A percentile compares a stretch with the other conserved stretches of the same genome.
These are phyloP conservation scores for Corythornis cristatus DNA, from an alignment of 2,113 vertebrate species.

Conservation along the genomic window DNA sequence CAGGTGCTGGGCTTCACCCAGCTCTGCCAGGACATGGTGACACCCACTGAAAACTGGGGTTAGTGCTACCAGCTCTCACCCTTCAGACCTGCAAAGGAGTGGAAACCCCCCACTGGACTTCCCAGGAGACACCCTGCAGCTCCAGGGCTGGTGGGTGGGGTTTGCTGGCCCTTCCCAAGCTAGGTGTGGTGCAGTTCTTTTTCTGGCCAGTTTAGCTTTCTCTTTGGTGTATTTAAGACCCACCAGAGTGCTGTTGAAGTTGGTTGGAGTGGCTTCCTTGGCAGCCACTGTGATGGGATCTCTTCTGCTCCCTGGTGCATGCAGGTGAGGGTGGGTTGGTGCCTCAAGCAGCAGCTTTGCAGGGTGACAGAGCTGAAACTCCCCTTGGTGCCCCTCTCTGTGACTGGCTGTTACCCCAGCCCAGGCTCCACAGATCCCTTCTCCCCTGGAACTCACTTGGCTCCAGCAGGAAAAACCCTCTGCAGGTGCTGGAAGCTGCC, in stretches of 20 bases:
- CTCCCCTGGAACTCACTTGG: background rate
- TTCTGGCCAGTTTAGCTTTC: background rate
- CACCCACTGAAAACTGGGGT: too few relatives aligned
- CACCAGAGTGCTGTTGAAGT: background rate
- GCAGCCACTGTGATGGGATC: too few relatives aligned
- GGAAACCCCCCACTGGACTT: background rate
- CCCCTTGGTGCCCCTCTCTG: background rate
- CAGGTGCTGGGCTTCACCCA: background rate
- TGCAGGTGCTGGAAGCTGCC: background rate
- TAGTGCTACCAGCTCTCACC: background rate
- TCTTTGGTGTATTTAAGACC: background rate
- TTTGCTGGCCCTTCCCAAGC: background rate
- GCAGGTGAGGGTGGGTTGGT: background rate
- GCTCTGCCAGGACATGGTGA: background rate
- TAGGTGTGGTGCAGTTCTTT: background rate
- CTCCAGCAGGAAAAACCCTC: background rate
- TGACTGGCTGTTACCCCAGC: background rate
- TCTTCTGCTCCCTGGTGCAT: background rate
- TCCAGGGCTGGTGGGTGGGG: background rate
- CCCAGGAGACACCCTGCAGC: rapidly evolving
- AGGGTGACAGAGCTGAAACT: background rate
- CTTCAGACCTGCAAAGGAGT: background rate
- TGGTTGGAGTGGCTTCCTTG: background rate
- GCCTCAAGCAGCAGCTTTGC: background rate
- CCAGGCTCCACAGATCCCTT: background rate